Evolutionary conservation across 2,113 vertebrate species (phyloP).

Genomic region (Chascanopsetta lugubris): DNA sequence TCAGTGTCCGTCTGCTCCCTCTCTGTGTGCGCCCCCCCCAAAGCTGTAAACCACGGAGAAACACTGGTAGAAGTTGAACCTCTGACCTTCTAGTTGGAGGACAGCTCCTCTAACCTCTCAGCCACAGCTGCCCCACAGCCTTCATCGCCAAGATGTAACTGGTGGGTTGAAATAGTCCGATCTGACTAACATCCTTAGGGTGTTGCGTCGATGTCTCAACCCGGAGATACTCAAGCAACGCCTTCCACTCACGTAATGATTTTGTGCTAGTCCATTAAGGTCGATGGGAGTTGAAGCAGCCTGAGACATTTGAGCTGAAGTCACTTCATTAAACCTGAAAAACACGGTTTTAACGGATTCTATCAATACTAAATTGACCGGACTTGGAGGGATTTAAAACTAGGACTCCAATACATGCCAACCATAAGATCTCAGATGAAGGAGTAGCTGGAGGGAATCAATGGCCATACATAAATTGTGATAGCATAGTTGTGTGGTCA

Average conservation of each 20-base stretch:
- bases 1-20: too few species aligned
- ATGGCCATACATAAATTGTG: neutral
- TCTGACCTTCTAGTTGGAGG: too few species aligned
- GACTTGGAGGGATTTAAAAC: neutral
- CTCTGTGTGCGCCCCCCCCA: too few species aligned
- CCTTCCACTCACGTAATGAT: neutral
- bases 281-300: neutral
- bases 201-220: too few species aligned
- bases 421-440: neutral
- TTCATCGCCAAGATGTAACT: too few species aligned
- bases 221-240: neutral
- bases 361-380: neutral
- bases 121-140: too few species aligned
- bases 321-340: neutral
- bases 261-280: neutral
- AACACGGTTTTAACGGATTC: neutral
- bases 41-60: too few species aligned
- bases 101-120: too few species aligned
- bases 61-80: too few species aligned
- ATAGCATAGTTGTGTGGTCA: neutral
- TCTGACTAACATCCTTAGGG: too few species aligned
- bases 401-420: neutral
- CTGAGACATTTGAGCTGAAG: neutral
- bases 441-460: neutral
- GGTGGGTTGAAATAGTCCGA: too few species aligned